Conservation (phyloP, 2,797 vertebrate genomes). For the Bucorvus abyssinicus region DNA sequence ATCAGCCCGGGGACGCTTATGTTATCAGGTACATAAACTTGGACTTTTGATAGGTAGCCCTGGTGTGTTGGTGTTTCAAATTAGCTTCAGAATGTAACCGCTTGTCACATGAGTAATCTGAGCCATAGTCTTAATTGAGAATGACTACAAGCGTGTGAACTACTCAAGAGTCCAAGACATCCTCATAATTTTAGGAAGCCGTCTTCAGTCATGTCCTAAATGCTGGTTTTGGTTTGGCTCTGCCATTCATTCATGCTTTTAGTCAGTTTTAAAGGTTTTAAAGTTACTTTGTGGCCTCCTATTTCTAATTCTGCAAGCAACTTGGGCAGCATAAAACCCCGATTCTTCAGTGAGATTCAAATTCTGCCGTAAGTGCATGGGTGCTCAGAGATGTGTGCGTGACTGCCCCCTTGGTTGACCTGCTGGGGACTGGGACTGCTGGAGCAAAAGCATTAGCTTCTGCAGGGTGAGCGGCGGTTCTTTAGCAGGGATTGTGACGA, state of each 20-base stretch:
- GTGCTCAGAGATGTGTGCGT: neutral
- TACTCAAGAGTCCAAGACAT: neutral
- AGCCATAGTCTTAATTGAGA: neutral
- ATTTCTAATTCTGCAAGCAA: neutral
- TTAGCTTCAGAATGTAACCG: neutral
- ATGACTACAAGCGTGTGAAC: neutral
- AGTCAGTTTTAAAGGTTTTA: neutral
- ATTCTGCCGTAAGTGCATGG: neutral
- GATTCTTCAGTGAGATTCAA: neutral
- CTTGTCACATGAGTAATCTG: neutral
- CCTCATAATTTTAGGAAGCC: neutral
- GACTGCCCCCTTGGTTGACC: neutral
- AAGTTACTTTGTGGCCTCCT: neutral
- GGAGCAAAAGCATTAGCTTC: neutral
- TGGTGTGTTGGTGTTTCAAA: neutral
- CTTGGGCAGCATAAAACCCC: neutral
- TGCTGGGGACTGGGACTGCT: neutral
- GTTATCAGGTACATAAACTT: neutral
- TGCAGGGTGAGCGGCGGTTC: neutral
- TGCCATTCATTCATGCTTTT: neutral
- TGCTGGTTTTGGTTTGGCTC: neutral
- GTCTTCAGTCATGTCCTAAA: neutral
- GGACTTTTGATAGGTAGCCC: neutral
- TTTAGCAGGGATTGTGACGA: neutral
- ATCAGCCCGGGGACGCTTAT: neutral